Evolutionary conservation across 2,113 vertebrate genomes (phyloP).

Genomic region (Esox niger): DNA sequence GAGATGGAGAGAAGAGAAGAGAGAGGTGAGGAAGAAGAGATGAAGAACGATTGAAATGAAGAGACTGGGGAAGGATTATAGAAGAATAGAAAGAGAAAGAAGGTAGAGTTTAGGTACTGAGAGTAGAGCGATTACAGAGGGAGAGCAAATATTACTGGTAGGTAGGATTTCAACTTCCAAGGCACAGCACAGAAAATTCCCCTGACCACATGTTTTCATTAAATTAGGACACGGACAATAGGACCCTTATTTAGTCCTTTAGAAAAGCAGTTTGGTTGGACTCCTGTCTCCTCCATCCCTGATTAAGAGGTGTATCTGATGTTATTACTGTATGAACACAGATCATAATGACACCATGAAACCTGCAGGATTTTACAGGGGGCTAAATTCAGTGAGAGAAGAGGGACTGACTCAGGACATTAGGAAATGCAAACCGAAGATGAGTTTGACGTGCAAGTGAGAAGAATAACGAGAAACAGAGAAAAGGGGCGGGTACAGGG

Average conservation of each 20-base stretch:
- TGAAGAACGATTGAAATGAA: constrained; percentile 18
- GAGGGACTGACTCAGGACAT: constrained; percentile 8
- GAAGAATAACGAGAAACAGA: neutral
- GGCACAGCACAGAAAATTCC: neutral
- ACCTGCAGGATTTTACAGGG: neutral
- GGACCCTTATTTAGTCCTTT: neutral
- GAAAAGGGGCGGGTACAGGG: neutral
- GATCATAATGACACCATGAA: neutral
- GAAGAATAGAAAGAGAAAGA: no score
- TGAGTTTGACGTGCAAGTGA: neutral
- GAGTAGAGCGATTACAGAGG: neutral
- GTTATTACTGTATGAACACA: neutral
- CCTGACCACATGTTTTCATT: neutral
- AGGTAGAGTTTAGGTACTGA: no score
- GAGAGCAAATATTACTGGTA: neutral
- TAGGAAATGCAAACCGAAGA: neutral
- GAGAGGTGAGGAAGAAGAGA: constrained; percentile 7
- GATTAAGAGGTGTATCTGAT: neutral
- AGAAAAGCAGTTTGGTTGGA: neutral
- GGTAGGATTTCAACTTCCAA: neutral
- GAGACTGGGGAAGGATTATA: neutral
- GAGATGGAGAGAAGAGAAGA: neutral
- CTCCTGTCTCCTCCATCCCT: neutral
- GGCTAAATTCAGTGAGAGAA: neutral
- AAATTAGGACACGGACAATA: neutral